Evolutionary conservation across 2,888 invertebrate species (phyloP).

Genomic region (Branchellion lobata): DNA sequence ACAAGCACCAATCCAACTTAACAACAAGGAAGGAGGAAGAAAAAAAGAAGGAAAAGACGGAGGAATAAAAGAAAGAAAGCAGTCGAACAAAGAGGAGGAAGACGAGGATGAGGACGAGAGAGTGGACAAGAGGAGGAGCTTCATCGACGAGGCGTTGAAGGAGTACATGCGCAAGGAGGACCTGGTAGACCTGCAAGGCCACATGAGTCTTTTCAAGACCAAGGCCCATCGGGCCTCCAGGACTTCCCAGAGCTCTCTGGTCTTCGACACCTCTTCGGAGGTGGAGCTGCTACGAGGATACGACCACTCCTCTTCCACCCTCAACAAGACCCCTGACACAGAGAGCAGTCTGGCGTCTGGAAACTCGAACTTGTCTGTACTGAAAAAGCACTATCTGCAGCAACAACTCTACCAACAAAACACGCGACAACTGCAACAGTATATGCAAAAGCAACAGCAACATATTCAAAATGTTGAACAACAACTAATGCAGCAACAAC

Average conservation of each 20-base stretch:
- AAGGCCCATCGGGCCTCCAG: not conserved
- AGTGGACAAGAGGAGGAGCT: not conserved
- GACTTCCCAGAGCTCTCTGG: not conserved
- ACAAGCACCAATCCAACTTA: not conserved
- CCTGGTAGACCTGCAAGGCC: not conserved
- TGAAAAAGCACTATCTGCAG: slow-evolving; percentile 15
- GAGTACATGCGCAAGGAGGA: not conserved
- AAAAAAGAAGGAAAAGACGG: not conserved
- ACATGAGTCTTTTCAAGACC: not conserved
- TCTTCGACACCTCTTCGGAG: not conserved
- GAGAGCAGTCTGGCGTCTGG: not conserved
- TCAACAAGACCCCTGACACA: not conserved
- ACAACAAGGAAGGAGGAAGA: not conserved
- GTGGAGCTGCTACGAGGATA: not conserved
- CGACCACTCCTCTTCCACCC: not conserved
- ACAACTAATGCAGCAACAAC: not conserved
- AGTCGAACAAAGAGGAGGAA: no score
- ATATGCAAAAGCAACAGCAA: not conserved
- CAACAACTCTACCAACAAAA: slow-evolving; percentile 38
- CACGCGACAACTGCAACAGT: slow-evolving; percentile 1
- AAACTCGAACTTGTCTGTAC: not conserved
- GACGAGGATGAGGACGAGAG: not conserved
- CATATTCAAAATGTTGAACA: not conserved
- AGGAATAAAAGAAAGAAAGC: not conserved
- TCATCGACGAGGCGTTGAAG: not conserved